Conservation (phyloP, 2,888 invertebrate species). For the Ametastegia equiseti region DNA sequence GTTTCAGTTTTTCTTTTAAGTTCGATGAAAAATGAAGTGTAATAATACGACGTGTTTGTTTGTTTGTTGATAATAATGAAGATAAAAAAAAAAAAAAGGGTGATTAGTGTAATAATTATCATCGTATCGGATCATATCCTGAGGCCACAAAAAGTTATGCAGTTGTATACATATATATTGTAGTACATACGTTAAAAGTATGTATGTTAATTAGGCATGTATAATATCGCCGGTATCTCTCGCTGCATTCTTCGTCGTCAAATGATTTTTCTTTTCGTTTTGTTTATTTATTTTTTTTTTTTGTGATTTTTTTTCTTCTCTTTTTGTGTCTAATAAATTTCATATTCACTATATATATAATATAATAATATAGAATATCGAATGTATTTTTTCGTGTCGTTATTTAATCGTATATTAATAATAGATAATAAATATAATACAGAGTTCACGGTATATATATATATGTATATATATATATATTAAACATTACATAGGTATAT, state of each 20-base stretch:
- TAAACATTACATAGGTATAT: conserved; percentile 75
- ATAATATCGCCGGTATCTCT: no score
- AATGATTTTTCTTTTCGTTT: not conserved
- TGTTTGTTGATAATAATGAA: no score
- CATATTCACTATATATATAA: not conserved
- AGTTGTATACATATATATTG: not conserved
- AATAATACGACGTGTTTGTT: no score
- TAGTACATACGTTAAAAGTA: no score
- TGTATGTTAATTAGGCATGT: no score
- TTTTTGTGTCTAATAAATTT: not conserved
- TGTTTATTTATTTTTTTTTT: not conserved
- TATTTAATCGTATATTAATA: not conserved
- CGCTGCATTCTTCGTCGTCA: no score
- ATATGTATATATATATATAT: conserved; percentile 57
- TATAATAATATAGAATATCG: conserved; percentile 7
- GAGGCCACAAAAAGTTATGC: not conserved
- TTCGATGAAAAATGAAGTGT: no score
- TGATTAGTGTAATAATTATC: not conserved
- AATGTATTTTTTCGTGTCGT: conserved; percentile 21
- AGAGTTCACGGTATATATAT: not conserved
- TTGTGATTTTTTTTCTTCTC: not conserved
- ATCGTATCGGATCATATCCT: not conserved
- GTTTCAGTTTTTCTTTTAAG: no score
- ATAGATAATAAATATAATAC: conserved; percentile 41
- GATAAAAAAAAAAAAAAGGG: not conserved